These are phyloP conservation scores for Melieria crassipennis DNA, from an alignment of 2,888 invertebrate species.

Conservation along the genomic window DNA sequence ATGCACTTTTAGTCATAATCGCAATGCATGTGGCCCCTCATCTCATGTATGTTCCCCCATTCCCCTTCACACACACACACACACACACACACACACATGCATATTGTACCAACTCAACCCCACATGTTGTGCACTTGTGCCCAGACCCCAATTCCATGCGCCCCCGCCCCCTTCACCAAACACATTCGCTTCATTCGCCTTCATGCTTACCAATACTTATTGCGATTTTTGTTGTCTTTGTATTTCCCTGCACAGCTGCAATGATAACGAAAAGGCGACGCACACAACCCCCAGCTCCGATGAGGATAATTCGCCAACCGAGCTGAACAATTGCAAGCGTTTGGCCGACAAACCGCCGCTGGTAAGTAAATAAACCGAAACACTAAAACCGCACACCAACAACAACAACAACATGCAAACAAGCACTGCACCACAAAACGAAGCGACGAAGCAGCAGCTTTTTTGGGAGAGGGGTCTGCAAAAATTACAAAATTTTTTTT, in stretches of 20 bases:
- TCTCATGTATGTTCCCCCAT: neutral
- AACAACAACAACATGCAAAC: constrained; percentile 15
- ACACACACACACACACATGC: too few relatives aligned
- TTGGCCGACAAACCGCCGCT: constrained; percentile 84
- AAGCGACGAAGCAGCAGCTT: neutral
- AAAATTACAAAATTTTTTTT: constrained; percentile 34
- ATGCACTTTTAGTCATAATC: neutral
- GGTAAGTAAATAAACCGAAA: constrained; percentile 48
- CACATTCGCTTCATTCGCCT: neutral
- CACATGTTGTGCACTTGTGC: too few relatives aligned
- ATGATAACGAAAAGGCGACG: constrained; percentile 63
- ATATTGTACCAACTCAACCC: too few relatives aligned
- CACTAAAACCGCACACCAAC: neutral
- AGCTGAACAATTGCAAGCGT: constrained; percentile 85
- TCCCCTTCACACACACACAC: neutral
- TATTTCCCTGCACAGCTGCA: constrained; percentile 53
- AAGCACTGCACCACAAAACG: constrained; percentile 8
- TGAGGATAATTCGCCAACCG: constrained; percentile 88
- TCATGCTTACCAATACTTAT: constrained; percentile 6
- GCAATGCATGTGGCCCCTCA: neutral
- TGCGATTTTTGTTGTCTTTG: constrained; percentile 9
- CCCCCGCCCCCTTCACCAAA: neutral
- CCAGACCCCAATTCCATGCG: neutral
- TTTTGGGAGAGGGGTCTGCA: neutral
- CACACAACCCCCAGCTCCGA: constrained; percentile 74